A percentile compares a stretch with the other conserved stretches of the same genome.
These are phyloP conservation scores for Aphaenogaster ashmeadi DNA, from an alignment of 1,140 invertebrate species.

Conservation along the genomic window DNA sequence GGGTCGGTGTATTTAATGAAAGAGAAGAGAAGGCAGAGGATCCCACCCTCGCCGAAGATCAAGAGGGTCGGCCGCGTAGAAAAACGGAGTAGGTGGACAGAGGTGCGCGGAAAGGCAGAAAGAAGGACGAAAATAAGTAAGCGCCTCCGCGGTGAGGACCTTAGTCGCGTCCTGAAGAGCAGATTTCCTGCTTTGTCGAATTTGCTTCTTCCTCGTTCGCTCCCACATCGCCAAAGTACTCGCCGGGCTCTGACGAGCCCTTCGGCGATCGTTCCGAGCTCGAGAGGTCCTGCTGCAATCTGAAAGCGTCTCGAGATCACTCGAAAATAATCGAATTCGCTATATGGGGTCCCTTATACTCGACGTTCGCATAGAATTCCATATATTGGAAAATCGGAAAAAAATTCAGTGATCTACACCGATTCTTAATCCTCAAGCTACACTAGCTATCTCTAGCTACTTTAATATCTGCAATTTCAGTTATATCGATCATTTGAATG, in stretches of 20 bases:
- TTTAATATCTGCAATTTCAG: neutral
- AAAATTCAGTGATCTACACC: neutral
- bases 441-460: neutral
- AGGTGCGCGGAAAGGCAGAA: conserved; percentile 29
- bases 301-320: conserved; percentile 73
- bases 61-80: conserved; percentile 75
- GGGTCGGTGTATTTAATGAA: conserved; percentile 83
- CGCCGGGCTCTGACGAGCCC: conserved; percentile 34
- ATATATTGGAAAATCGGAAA: conserved; percentile 38
- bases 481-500: neutral
- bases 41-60: conserved; percentile 78
- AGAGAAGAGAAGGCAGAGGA: conserved; percentile 74
- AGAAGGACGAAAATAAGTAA: conserved; percentile 72
- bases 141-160: conserved; percentile 37
- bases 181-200: conserved; percentile 69
- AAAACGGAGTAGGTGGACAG: conserved; percentile 75
- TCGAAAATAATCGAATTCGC: conserved; percentile 82
- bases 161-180: conserved; percentile 43
- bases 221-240: neutral
- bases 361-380: neutral
- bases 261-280: conserved; percentile 47
- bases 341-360: neutral
- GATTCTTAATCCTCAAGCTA: neutral
- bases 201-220: conserved; percentile 71
- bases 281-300: conserved; percentile 64